These are phyloP conservation scores for Anticlea derivata DNA, from an alignment of 2,888 invertebrate species.

Conservation along the genomic window DNA sequence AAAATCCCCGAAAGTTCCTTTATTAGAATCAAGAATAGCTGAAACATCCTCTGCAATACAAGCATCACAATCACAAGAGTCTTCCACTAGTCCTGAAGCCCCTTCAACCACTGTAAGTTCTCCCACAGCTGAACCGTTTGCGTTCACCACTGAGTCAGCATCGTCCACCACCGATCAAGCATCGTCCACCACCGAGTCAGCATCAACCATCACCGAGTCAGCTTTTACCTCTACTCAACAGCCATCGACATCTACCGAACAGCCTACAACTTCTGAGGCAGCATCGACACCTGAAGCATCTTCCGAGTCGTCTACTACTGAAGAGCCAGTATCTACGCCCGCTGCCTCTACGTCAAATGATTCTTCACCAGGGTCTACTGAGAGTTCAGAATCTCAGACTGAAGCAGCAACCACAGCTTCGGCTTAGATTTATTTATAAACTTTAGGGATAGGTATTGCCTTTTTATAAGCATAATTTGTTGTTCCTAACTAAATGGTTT, in stretches of 20 bases:
- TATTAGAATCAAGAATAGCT: conserved; percentile 19
- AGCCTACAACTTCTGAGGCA: conserved; percentile 20
- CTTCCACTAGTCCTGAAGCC: conserved; percentile 27
- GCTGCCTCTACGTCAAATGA: conserved; percentile 2
- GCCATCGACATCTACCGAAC: conserved; percentile 8
- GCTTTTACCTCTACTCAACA: conserved; percentile 10
- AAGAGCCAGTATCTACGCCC: conserved; percentile 9
- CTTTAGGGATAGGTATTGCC: neutral
- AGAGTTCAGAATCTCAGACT: conserved; percentile 37
- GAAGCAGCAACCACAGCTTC: conserved; percentile 37
- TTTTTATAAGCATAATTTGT: conserved; percentile 9
- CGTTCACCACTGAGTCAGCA: conserved; percentile 15
- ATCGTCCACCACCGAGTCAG: conserved; percentile 22
- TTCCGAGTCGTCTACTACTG: conserved; percentile 13
- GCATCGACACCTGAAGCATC: conserved; percentile 15
- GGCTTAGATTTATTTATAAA: conserved; percentile 21
- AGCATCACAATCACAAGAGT: conserved; percentile 17
- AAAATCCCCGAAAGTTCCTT: neutral
- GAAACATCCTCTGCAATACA: conserved; percentile 14
- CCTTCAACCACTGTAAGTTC: conserved; percentile 23
- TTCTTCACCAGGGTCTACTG: conserved; percentile 11
- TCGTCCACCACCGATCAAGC: conserved; percentile 15
- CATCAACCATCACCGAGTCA: conserved; percentile 10
- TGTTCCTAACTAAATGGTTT: neutral
- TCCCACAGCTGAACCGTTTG: conserved; percentile 12